Conservation (phyloP, 92 coral and sea anemone species). For the Siderastrea radians region DNA sequence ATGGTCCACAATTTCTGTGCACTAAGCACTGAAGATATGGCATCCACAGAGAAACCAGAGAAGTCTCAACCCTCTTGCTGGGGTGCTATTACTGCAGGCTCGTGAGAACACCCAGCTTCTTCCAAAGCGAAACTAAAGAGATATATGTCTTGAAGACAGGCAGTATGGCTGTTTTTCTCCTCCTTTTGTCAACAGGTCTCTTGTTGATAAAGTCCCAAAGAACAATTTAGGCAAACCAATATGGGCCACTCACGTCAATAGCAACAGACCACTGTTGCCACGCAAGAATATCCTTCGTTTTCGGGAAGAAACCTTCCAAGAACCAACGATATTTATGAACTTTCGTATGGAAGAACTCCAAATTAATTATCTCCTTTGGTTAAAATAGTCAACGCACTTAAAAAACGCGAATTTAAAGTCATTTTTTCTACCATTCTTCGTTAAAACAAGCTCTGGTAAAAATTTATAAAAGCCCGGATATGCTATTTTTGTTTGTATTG, state of each 20-base stretch:
- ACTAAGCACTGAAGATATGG: neutral
- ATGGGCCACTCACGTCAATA: constrained; percentile 39
- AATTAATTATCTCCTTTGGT: neutral
- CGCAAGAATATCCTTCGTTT: constrained; percentile 59
- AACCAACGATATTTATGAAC: neutral
- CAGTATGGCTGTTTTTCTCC: neutral
- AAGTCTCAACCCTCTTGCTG: constrained; percentile 6
- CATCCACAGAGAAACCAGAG: constrained; percentile 7
- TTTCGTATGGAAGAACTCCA: neutral
- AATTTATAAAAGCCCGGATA: constrained; percentile 54
- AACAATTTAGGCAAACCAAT: constrained; percentile 18
- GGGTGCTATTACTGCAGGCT: neutral
- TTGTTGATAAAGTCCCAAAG: neutral
- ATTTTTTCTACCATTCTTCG: constrained; percentile 6
- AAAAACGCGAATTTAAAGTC: constrained; percentile 22
- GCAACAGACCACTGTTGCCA: constrained; percentile 87
- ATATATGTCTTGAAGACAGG: constrained; percentile 1
- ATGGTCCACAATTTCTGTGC: neutral
- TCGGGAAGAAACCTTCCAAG: neutral
- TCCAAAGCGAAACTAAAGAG: neutral
- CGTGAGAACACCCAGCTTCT: neutral
- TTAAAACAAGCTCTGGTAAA: neutral
- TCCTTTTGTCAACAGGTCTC: neutral
- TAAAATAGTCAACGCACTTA: neutral
- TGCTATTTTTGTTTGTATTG: constrained; percentile 59